Base-by-base conservation (phyloP, 2,888 invertebrate genomes). In the Andricus curvator region DNA sequence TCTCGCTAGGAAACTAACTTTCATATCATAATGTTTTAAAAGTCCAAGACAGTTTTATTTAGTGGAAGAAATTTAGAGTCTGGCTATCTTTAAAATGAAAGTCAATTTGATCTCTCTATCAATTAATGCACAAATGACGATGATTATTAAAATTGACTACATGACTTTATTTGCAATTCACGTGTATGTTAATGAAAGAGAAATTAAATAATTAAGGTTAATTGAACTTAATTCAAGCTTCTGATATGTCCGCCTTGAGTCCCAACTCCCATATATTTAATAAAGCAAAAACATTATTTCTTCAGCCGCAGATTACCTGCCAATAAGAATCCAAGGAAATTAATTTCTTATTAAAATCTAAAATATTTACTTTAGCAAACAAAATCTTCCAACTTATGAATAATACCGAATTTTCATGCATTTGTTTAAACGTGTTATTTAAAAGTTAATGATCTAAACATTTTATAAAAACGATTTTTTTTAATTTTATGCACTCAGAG, bases 151-250 rank as follows among this genome's bases (percentile, higher is more conserved):
- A 60, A 48, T 56, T 48, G 22, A 70, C 41, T 17, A 25, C 17
- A 64, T 29, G 76, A 37, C 77, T 51, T 66, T 56, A 44, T 60
- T 74, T 60, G 33, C 74, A 74, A 74, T 74, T 44, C 56, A 20
- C 20, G 37, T 56, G 56, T 33, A 56, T 56, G 20, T 74, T 74
- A 74, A 74, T 74, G 33, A 74, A 74, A 74, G 74, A 74, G 74
- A 74, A 74, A 74, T 74, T 51, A 74, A 74, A 74, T 74, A 74
- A 74, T 74, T 74, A 74, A 74, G 74, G 74, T 74, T 74, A 74
- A 74, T 60, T 74, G 74, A 74, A 74, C 56, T 13, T 51, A 56
- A 74, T 56, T 56, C n/a, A 33, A 33, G 33, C 74, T 74, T 74
- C 64, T 56, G 51, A 74, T 33, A 33, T 74, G 56, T 56, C 48